These are phyloP conservation scores for Gavialis gangeticus DNA, from an alignment of 2,113 vertebrate genomes.

Conservation along the genomic window DNA sequence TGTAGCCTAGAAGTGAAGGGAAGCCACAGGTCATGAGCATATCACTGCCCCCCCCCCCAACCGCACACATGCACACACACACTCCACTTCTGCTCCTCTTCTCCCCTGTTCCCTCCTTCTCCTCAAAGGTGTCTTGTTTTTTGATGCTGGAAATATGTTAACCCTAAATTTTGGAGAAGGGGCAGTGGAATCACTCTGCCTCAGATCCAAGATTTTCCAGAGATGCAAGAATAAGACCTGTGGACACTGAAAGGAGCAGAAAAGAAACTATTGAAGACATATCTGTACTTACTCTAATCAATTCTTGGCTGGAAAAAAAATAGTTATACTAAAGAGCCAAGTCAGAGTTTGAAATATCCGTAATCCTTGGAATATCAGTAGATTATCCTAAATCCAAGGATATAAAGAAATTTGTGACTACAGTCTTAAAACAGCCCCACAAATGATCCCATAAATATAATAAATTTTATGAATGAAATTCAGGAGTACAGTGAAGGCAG, in stretches of 20 bases:
- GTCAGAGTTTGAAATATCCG: neutral
- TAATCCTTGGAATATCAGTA: neutral
- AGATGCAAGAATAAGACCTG: neutral
- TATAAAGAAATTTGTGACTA: neutral
- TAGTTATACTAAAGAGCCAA: neutral
- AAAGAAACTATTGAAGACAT: neutral
- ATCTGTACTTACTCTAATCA: neutral
- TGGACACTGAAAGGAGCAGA: neutral
- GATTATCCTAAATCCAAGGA: neutral
- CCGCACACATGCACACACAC: too few relatives aligned
- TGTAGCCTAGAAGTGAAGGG: too few relatives aligned
- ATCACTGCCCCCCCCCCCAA: too few relatives aligned
- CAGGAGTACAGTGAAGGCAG: neutral
- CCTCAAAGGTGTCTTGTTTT: too few relatives aligned
- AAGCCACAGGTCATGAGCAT: too few relatives aligned
- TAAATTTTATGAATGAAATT: neutral
- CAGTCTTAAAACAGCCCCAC: neutral
- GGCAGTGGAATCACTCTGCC: neutral
- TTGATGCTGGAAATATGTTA: too few relatives aligned
- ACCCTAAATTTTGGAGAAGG: neutral
- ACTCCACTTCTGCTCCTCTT: too few relatives aligned
- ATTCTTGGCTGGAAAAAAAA: neutral
- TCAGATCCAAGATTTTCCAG: neutral
- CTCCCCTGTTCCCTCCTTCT: too few relatives aligned
- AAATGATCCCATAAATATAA: neutral